Base-by-base conservation (phyloP, 1,140 invertebrate species). In the Lucilia cuprina region DNA sequence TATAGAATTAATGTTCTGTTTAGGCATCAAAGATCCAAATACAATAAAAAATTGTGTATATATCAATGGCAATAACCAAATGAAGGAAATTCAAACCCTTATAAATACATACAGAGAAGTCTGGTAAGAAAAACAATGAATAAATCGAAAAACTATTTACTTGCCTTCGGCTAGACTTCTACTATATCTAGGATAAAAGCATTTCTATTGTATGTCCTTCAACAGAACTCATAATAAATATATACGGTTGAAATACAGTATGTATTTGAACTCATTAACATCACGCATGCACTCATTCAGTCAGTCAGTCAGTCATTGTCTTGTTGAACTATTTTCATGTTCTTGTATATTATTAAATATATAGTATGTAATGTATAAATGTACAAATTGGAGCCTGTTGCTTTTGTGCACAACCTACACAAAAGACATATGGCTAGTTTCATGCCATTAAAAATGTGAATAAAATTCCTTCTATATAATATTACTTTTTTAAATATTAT, bases 1-100 rank as follows among this genome's bases (percentile, higher is more conserved):
- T 1, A 4, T 92, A 9, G 91, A 92, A 85, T 86, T 89, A 35
- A 87, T 87, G 87, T 88, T 89, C 74, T 86, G 87, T 30, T 87
- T 89, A 83, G 86, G 88, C 25, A 87, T 90, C 25, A 83, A 86
- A 41, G 84, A 88, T 60, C 87, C 87, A 85, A 85, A 85, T 21
- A 84, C 83, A 7, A 83, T 89, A 41, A 77, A 70, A 12, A 77
- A 85, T 65, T 74, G 86, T 30, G 47, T 90, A n/a, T 84, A 85
- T 10, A 77, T 89, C 5, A 87, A 86, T 9, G 86, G 86, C 21
- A 83, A 83, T 50, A 83, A 84, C 41, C 75, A 85, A 0, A 87
- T 87, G 14, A 90, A 89, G 35, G 88, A 90, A 75, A 85, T 87
- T 0, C 85, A 85, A 82, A 19, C 25, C 10, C 30, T 90, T 8